These are phyloP conservation scores for Parnassius smintheus DNA, from an alignment of 2,888 invertebrate genomes.

Conservation along the genomic window DNA sequence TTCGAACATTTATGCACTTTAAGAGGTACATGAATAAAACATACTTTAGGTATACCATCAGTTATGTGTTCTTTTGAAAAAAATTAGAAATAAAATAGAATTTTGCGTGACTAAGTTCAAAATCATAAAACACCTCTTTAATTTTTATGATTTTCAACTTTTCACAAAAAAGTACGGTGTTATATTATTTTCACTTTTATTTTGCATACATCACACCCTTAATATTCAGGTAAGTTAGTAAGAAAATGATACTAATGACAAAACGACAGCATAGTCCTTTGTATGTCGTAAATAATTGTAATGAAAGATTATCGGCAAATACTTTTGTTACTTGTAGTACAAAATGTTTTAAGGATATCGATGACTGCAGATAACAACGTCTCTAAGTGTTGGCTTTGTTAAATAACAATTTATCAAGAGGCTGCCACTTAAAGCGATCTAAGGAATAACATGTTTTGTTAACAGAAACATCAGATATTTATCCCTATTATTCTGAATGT, in stretches of 20 bases:
- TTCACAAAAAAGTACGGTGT: too few relatives aligned
- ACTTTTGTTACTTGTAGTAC: conserved; percentile 48
- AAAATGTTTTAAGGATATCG: conserved; percentile 58
- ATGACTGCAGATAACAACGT: conserved; percentile 44
- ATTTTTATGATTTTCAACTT: too few relatives aligned
- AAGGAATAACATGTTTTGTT: conserved; percentile 22
- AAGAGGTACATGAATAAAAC: too few relatives aligned
- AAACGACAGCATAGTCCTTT: conserved; percentile 20
- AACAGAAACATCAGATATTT: conserved; percentile 18
- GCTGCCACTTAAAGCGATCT: conserved; percentile 37
- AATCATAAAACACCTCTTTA: too few relatives aligned
- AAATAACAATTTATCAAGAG: conserved; percentile 40
- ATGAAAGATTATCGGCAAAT: conserved; percentile 39
- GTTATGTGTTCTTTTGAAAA: too few relatives aligned
- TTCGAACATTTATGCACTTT: too few relatives aligned
- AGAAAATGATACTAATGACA: conserved; percentile 10
- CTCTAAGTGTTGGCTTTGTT: conserved; percentile 54
- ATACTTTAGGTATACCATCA: too few relatives aligned
- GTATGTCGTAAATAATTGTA: conserved; percentile 21
- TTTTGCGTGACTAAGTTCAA: too few relatives aligned
- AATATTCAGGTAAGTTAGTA: too few relatives aligned
- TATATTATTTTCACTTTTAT: too few relatives aligned
- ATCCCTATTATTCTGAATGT: conserved; percentile 17
- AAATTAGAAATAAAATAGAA: too few relatives aligned
- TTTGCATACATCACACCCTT: too few relatives aligned